Conservation (phyloP, 2,113 vertebrate genomes). For the Sinocyclocheilus grahami region DNA sequence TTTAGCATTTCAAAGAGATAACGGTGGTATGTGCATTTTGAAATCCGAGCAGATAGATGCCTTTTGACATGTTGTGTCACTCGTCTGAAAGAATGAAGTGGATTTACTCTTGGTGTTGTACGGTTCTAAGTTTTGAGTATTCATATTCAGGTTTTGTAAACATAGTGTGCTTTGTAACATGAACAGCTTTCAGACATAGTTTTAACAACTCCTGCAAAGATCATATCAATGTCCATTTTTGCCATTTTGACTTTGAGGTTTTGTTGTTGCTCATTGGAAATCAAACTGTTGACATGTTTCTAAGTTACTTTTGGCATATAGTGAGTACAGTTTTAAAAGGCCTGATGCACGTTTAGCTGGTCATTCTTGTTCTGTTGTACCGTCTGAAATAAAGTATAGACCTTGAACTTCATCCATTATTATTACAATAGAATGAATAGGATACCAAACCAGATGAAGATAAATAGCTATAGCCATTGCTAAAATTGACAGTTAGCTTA, state of each 20-base stretch:
- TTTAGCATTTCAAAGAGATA: background rate
- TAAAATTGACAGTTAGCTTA: background rate
- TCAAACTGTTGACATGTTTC: background rate
- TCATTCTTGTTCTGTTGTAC: background rate
- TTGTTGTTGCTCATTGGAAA: background rate
- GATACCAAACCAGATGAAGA: background rate
- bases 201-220: background rate
- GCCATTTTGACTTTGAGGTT: background rate
- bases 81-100: background rate
- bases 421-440: background rate
- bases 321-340: background rate
- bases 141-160: background rate
- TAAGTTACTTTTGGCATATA: background rate
- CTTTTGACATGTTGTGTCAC: constrained; percentile 16
- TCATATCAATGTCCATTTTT: background rate
- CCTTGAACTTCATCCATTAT: background rate
- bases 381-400: background rate
- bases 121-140: background rate
- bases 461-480: background rate
- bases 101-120: background rate
- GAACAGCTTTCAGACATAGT: background rate
- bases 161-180: background rate
- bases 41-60: background rate
- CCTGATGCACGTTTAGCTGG: background rate
- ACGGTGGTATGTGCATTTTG: background rate